Evolutionary conservation across 1,140 invertebrate genomes (phyloP), one percentile per base, ranked within the genome.

Genomic region (Coenobita brevimanus): DNA sequence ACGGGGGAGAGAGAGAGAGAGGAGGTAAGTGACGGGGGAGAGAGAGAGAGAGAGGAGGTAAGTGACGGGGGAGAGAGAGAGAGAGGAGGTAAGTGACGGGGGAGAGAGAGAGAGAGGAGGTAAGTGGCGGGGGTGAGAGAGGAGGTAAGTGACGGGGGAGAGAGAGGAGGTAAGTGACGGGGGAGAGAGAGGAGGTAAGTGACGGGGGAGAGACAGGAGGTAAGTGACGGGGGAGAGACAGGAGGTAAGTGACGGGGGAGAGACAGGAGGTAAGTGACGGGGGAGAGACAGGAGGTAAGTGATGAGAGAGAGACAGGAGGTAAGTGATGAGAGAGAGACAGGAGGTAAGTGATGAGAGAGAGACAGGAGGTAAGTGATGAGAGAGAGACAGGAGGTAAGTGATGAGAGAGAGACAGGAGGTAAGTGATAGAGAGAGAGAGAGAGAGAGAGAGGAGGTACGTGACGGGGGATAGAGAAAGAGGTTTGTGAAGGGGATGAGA

Each of bases 81-180:
- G 46, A 27, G 17, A 27, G 46, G 73, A 41, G 27, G 30, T 13
- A n/a, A n/a, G n/a, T n/a, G 30, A 27, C 38, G 36, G 17, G 41
- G 33, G 78, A 80, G 78, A 33, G 78, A 33, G 41, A 57, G 78
- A 27, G 50, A 33, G 50, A 80, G 78, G 33, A 54, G 36, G 78
- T 21, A 33, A 80, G 43, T 27, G 50, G 33, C 24, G 33, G 78
- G 33, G 30, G 33, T 21, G 17, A n/a, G 36, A 54, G 36, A 33
- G 33, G n/a, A 60, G 78, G 33, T 43, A 60, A 33, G 24, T n/a
- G 60, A 54, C 21, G 24, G 17, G 73, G 46, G 73, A 43, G 8
- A 6, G 10, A 41, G 30, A 41, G 30, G 73, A 41, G 73, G 41
- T 30, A n/a, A n/a, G n/a, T n/a, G n/a, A n/a, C n/a, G n/a, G 41